phyloP scores from a whole-genome alignment of 2,113 vertebrate genomes.

The Okapia johnstoni region DNA sequence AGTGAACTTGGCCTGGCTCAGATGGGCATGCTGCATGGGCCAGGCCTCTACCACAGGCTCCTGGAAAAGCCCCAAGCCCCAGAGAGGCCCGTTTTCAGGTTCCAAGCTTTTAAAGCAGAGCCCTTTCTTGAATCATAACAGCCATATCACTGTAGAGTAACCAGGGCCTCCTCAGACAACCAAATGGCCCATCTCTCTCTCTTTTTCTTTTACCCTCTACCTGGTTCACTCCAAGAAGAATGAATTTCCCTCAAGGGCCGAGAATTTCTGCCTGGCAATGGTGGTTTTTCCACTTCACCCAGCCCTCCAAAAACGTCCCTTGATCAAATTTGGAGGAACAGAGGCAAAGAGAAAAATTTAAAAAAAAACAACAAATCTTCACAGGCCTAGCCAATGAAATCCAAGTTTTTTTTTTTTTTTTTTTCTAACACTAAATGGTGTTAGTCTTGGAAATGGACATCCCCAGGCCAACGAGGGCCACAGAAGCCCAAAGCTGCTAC shows the following conservation, averaged over 20 bases:
- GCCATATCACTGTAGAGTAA: neutral
- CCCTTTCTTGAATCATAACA: neutral
- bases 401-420: neutral
- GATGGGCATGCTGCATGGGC: fast-evolving
- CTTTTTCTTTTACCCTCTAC: neutral
- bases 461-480: neutral
- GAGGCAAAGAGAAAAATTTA: neutral
- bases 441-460: neutral
- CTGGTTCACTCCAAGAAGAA: neutral
- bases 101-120: neutral
- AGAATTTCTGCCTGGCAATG: neutral
- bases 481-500: too few species aligned
- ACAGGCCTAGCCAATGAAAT: neutral
- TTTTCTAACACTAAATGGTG: neutral
- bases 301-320: neutral
- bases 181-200: neutral
- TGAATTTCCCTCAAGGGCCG: neutral
- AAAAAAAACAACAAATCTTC: neutral
- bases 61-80: neutral
- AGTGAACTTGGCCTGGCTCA: neutral
- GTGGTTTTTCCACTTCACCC: neutral
- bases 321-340: neutral
- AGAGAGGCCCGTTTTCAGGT: neutral
- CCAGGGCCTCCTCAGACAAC: neutral
- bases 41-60: neutral